phyloP scores from a whole-genome alignment of 2,113 vertebrate species.

The Gymnogyps californianus region DNA sequence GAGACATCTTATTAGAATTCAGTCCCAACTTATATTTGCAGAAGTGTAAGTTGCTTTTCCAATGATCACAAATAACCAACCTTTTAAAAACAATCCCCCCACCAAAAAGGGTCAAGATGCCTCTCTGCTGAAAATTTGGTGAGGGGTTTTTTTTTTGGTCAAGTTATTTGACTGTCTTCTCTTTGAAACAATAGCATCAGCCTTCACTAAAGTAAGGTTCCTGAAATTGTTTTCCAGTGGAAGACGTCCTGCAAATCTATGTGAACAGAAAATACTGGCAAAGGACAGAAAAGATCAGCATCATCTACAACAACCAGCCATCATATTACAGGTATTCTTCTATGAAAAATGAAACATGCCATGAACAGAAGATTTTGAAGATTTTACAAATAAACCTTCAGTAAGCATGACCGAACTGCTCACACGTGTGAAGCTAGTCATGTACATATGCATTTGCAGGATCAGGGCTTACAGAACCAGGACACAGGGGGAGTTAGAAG shows the following conservation, averaged over 20 bases:
- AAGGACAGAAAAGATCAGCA: background rate
- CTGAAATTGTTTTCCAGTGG: background rate
- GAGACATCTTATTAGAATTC: background rate
- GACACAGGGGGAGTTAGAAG: conserved; percentile 22
- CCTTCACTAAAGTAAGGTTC: background rate
- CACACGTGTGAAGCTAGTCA: background rate
- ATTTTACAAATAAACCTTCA: background rate
- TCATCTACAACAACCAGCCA: background rate
- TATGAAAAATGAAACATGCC: background rate
- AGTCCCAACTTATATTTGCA: background rate
- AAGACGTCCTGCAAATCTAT: background rate
- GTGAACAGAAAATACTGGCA: background rate
- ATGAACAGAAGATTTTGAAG: background rate
- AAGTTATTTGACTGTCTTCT: background rate
- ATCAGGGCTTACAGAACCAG: conserved; percentile 25
- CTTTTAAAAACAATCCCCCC: background rate
- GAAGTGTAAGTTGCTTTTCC: background rate
- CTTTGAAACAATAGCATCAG: background rate
- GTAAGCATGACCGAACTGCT: background rate
- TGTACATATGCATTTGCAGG: background rate
- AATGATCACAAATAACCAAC: background rate
- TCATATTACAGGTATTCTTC: background rate
- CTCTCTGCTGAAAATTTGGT: background rate
- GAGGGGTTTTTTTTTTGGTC: rapidly evolving
- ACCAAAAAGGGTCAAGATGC: background rate